A percentile compares a stretch with the other conserved stretches of the same genome.
Conservation (phyloP, 2,888 invertebrate genomes). For the Phaedon cochleariae region DNA sequence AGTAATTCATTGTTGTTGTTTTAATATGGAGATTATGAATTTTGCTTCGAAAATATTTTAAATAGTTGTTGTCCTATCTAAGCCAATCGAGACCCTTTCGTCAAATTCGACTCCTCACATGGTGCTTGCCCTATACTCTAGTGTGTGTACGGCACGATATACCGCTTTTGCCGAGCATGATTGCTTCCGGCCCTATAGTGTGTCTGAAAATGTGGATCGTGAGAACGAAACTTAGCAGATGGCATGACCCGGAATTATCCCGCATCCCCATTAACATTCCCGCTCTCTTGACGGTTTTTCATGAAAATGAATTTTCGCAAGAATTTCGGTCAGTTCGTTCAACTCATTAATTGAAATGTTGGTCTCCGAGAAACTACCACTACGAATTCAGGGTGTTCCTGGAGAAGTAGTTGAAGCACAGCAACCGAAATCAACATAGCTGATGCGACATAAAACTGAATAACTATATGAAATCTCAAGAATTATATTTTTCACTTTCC, state of each 20-base stretch:
- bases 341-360: background rate
- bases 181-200: conserved; percentile 35
- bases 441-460: no score
- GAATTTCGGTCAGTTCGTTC: background rate
- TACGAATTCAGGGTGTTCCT: background rate
- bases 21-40: no score
- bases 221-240: conserved; percentile 27
- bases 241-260: conserved; percentile 28
- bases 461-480: no score
- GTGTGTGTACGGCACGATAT: conserved; percentile 25
- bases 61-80: no score
- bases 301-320: background rate
- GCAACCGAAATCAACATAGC: no score
- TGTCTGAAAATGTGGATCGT: conserved; percentile 35
- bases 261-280: conserved; percentile 29
- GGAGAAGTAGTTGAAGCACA: no score
- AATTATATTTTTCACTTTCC: no score
- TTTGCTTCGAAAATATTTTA: no score
- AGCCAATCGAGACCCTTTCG: no score
- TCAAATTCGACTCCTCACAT: no score
- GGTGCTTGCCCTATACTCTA: no score
- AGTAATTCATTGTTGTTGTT: no score
- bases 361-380: background rate
- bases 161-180: conserved; percentile 36
- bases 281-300: background rate